phyloP scores from a whole-genome alignment of 2,797 vertebrate species.

The Pangasius larnaudii region DNA sequence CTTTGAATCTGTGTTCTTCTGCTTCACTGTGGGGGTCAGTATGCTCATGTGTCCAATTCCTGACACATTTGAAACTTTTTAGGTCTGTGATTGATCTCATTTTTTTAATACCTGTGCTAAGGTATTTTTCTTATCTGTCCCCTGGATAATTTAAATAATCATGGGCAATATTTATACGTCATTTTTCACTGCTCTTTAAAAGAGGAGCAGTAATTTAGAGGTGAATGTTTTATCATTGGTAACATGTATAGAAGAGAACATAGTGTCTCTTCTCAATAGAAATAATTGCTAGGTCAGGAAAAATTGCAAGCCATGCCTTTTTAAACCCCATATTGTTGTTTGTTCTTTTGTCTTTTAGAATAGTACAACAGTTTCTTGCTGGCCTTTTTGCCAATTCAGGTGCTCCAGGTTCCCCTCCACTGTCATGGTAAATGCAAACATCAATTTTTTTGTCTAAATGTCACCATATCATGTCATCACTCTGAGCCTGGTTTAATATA shows the following conservation, averaged over 20 bases:
- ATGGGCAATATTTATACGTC: background rate
- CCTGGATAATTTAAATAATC: background rate
- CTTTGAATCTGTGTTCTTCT: background rate
- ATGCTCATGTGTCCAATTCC: background rate
- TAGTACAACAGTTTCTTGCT: constrained; percentile 93
- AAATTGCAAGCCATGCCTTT: background rate
- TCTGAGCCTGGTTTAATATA: background rate
- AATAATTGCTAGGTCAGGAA: background rate
- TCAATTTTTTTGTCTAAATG: background rate
- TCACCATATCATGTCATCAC: background rate
- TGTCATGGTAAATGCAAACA: constrained; percentile 85
- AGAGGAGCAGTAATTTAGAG: background rate
- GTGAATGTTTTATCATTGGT: background rate
- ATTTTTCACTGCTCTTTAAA: background rate
- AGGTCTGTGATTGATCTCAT: background rate
- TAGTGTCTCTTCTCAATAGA: background rate
- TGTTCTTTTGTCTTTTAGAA: constrained; percentile 72
- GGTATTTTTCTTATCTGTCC: background rate
- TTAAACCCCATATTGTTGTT: background rate
- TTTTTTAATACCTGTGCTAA: background rate
- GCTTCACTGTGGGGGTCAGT: background rate
- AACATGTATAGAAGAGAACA: background rate
- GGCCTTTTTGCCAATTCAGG: constrained; percentile 88
- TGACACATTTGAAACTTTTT: background rate
- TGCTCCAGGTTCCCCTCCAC: constrained; percentile 86